A percentile compares a stretch with the other conserved stretches of the same genome.
Evolutionary conservation across 2,113 vertebrate genomes (phyloP).

Genomic region (Dasypus novemcinctus): DNA sequence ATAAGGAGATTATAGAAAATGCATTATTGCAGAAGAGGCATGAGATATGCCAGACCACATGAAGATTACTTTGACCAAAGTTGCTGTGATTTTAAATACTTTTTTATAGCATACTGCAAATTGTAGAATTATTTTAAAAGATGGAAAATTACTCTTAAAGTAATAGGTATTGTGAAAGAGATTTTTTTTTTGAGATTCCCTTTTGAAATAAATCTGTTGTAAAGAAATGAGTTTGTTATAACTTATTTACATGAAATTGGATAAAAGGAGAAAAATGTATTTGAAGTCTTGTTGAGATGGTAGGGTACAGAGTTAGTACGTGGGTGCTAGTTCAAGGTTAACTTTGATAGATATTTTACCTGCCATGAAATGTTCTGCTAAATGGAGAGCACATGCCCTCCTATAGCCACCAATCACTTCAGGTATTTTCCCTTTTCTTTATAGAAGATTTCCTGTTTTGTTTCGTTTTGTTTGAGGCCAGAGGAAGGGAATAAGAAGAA

Average conservation of each 20-base stretch:
- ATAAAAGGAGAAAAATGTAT: background rate
- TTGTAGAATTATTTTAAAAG: background rate
- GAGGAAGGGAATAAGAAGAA: background rate
- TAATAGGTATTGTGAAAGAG: background rate
- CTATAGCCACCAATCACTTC: background rate
- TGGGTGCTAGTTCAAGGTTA: background rate
- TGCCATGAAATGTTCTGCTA: constrained; percentile 10
- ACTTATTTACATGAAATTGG: constrained; percentile 2
- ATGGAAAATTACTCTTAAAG: background rate
- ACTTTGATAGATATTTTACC: background rate
- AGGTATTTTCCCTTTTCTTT: background rate
- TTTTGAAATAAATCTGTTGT: constrained; percentile 15
- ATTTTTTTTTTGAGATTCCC: background rate
- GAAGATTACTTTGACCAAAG: background rate
- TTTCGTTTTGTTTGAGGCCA: background rate
- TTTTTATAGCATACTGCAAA: background rate
- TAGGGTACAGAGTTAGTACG: background rate
- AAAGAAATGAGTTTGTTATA: constrained; percentile 7
- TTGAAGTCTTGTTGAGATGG: background rate
- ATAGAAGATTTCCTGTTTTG: background rate
- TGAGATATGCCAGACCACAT: background rate
- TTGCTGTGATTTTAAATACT: background rate
- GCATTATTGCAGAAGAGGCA: background rate
- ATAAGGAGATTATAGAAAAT: background rate
- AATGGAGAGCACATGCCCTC: background rate